Percentiles rank a stretch among this genome's conserved stretches.
Conservation (phyloP, 2,113 vertebrate species). For the Tenebrosternarchus preto region DNA sequence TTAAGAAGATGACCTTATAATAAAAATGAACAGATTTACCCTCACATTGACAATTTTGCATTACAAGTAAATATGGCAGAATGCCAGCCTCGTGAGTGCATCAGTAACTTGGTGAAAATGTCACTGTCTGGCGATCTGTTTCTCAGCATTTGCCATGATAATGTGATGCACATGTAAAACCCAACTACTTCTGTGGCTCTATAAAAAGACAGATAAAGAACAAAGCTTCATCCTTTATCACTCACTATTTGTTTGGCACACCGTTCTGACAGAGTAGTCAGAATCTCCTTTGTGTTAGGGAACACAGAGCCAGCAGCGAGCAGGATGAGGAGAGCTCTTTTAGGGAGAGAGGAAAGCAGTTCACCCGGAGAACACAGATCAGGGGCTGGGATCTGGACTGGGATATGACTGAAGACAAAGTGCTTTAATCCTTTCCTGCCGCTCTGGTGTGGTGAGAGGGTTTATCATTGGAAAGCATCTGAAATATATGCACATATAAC, state of each 20-base stretch:
- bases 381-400: constrained; percentile 48
- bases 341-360: background rate
- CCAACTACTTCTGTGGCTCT: constrained; percentile 9
- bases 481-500: constrained; percentile 60
- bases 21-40: constrained; percentile 23
- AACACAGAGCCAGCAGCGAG: constrained; percentile 40
- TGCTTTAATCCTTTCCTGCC: constrained; percentile 65
- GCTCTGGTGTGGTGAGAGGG: constrained; percentile 51
- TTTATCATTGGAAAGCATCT: constrained; percentile 66
- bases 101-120: constrained; percentile 24
- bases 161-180: constrained; percentile 26
- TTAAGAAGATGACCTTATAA: background rate
- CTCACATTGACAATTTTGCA: constrained; percentile 20
- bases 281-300: constrained; percentile 29
- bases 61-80: constrained; percentile 3
- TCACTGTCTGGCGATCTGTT: constrained; percentile 12
- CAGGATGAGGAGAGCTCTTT: constrained; percentile 36
- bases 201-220: constrained; percentile 18
- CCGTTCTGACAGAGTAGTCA: constrained; percentile 17
- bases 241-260: constrained; percentile 36
- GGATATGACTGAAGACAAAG: constrained; percentile 64
- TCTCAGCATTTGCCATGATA: constrained; percentile 13
- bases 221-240: constrained; percentile 13
- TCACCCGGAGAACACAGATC: constrained; percentile 45
- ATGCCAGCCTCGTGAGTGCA: constrained; percentile 16